Base-by-base conservation (phyloP, 30 jellyfish, hydroid and myxozoan species). In the Pelagia noctiluca region DNA sequence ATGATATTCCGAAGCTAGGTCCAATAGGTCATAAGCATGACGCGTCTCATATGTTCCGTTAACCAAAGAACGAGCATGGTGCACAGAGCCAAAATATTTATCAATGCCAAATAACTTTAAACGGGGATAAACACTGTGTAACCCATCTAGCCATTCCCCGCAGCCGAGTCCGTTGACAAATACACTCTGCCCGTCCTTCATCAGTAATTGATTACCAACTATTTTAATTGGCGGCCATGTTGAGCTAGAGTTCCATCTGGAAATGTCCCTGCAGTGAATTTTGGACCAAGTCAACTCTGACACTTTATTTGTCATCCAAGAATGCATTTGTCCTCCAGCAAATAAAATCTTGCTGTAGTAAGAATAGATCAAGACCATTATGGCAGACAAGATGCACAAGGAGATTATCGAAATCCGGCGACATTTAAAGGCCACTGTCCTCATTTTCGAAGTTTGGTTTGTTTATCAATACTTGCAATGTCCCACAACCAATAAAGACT, bases 81-180 rank as follows among this genome's bases (percentile, higher is more conserved):
- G 62, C 24, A 93, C 88, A 18, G 98, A 80, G 48, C 90, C 97
- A 19, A 62, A 31, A 53, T 93, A 89, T 1, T 67, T 62, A 68
- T 93, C 98, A 38, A 93, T 96, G 26, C 96, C 98, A 30, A 38
- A 64, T 35, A 93, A 46, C 29, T 60, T 81, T 23, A 86, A 35
- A 3, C 78, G 52, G 0, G 98, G 97, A 53, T 75, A 93, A 13
- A 60, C 36, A 33, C 65, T 78, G 22, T 75, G 83, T 28, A 93
- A 70, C 33, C 90, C 98, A 30, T 78, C 90, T 22, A 83, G 75
- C 98, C 98, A 93, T 54, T 75, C 88, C 1, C 98, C 97, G 47
- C 98, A 93, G 50, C 89, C 97, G 28, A 93, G 70, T 7, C 98
- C 98, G 72, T 93, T 93, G 35, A 88, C 86, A 82, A 93, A 93